Conservation (phyloP, 2,113 vertebrate species). For the Centropus unirufus region DNA sequence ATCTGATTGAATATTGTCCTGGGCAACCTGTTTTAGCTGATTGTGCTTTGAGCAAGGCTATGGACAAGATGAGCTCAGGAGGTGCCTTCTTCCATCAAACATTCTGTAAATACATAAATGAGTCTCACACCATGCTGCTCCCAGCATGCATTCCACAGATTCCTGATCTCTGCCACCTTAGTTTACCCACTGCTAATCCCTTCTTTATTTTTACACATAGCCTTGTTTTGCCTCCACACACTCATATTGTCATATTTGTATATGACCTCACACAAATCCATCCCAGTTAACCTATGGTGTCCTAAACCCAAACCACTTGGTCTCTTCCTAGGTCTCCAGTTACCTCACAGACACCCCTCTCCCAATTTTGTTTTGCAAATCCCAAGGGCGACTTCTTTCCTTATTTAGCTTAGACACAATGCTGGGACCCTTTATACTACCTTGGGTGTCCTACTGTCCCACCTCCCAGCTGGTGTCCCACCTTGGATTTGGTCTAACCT, state of each 20-base stretch:
- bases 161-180: neutral
- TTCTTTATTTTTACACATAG: neutral
- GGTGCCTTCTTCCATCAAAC: neutral
- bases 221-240: neutral
- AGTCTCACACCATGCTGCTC: neutral
- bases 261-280: neutral
- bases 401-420: neutral
- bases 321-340: neutral
- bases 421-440: neutral
- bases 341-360: neutral
- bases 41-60: neutral
- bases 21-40: neutral
- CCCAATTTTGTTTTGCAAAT: neutral
- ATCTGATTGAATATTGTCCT: neutral
- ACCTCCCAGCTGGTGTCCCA: neutral
- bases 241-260: accelerated
- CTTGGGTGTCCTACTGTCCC: too few relatives aligned
- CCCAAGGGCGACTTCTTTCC: neutral
- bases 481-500: neutral
- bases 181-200: neutral
- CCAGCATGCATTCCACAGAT: neutral
- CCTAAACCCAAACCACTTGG: neutral
- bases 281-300: neutral
- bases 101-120: neutral
- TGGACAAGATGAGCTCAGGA: neutral